Base-by-base conservation (phyloP, 2,113 vertebrate genomes). In the Phaethornis superciliosus region DNA sequence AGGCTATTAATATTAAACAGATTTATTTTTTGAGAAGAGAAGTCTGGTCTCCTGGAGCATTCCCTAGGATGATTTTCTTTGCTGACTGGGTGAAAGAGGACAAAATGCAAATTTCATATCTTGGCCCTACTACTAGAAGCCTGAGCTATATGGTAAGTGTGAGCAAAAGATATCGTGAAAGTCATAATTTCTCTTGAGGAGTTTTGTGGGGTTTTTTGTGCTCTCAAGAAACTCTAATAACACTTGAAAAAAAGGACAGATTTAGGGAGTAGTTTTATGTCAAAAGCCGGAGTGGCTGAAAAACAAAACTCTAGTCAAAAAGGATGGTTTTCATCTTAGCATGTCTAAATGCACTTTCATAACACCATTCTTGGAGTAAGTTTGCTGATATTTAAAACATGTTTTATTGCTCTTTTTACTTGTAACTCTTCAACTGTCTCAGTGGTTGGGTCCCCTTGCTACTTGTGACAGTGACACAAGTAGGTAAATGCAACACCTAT, bases 91-190 rank as follows among this genome's bases (percentile, higher is more conserved):
- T 72, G 63, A 94, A 84, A 89, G 7, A 37, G 13, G 54, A 85
- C 78, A 91, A 85, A 95, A 92, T 37, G 27, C 42, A 91, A 92
- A 87, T 75, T 84, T 94, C 83, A 85, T 47, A 89, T 62, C 27
- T 89, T 52, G 22, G 47, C 15, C 30, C 12, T 70, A 28, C 69
- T 76, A 65, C 54, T 44, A 37, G 64, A 79, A n/a, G 4, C 0
- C 21, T 62, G 40, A 89, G 8, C 35, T 94, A 46, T 32, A n/a
- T 59, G 81, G 81, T 91, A 92, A 95, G 91, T 76, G 81, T 78
- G 83, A 93, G 81, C 32, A 80, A 91, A 94, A 90, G 13, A 58
- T 44, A 85, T 37, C 32, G 58, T 75, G 26, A 26, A 74, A 88
- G 24, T 0, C 15, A 5, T 70, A 32, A 30, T 47, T 74, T 89